These are phyloP conservation scores for Sibirionetta formosa DNA, from an alignment of 2,797 vertebrate species.

Conservation along the genomic window DNA sequence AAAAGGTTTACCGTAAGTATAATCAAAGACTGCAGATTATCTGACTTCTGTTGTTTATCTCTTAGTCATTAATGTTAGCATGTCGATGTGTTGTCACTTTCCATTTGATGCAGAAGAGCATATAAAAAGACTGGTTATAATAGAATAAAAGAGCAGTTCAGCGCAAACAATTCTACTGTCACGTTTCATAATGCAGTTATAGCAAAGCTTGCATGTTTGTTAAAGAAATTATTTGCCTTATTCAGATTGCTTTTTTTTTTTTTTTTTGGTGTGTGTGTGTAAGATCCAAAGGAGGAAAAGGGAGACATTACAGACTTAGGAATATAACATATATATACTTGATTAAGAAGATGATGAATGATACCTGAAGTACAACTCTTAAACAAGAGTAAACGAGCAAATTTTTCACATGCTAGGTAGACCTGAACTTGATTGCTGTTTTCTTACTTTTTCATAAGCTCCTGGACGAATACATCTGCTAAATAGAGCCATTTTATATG, in stretches of 20 bases:
- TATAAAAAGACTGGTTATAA: neutral
- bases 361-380: neutral
- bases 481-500: neutral
- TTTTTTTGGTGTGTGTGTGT: neutral
- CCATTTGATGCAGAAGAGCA: neutral
- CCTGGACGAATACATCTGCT: neutral
- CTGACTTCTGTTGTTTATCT: conserved; percentile 8
- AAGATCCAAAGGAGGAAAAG: neutral
- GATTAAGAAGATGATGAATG: neutral
- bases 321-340: neutral
- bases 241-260: neutral
- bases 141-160: conserved; percentile 11
- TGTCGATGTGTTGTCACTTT: neutral
- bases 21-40: neutral
- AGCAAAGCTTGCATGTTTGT: neutral
- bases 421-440: neutral
- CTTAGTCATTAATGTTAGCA: conserved; percentile 27
- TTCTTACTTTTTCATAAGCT: neutral
- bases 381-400: neutral
- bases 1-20: neutral
- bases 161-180: neutral
- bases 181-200: neutral
- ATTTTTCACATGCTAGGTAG: neutral
- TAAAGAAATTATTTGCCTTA: neutral
- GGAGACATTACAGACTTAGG: rapidly evolving